Percentiles rank a stretch among this genome's conserved stretches.
Conservation (phyloP, 2,797 vertebrate species). For the Cuculus canorus region DNA sequence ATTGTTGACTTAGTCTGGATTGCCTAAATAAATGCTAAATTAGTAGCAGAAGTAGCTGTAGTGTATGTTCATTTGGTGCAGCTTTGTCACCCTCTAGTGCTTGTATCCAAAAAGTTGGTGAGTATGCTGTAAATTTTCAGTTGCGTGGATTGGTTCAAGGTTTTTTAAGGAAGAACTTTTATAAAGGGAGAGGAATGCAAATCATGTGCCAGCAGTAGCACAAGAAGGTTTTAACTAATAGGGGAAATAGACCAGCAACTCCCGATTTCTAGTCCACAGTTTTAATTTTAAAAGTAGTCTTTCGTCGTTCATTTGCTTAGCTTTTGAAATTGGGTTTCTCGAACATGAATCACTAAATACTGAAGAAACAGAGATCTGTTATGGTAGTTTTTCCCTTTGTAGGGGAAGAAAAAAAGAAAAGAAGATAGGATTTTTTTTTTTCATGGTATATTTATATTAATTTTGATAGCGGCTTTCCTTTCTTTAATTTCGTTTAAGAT, state of each 20-base stretch:
- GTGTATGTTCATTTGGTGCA: background rate
- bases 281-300: background rate
- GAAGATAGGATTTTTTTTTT: background rate
- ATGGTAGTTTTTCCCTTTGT: background rate
- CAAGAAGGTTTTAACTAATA: background rate
- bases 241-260: background rate
- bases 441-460: background rate
- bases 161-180: background rate
- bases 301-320: background rate
- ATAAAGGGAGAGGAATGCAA: background rate
- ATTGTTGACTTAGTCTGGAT: background rate
- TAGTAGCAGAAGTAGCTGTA: background rate
- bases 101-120: background rate
- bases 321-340: background rate
- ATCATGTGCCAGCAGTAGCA: background rate
- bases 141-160: background rate
- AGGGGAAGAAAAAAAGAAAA: background rate
- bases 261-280: background rate
- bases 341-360: background rate
- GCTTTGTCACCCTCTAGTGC: constrained; percentile 39
- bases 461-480: background rate
- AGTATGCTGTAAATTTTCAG: background rate
- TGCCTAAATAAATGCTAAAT: background rate
- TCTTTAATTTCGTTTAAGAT: background rate
- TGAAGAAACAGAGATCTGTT: background rate